Evolutionary conservation across 2,888 invertebrate species (phyloP).

Genomic region (Metellina segmentata): DNA sequence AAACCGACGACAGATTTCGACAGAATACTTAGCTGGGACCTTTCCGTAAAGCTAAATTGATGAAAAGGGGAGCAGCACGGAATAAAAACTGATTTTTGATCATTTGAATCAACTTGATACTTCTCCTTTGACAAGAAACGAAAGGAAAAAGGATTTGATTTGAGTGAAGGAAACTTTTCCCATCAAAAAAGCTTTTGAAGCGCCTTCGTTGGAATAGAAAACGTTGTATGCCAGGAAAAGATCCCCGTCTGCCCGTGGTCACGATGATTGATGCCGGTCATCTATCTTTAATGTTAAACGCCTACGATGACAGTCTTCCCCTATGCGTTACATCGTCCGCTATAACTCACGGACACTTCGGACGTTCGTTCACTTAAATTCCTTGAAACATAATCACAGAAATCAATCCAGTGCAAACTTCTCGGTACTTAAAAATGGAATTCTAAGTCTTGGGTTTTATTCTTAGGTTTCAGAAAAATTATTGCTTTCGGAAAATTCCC

Average conservation of each 20-base stretch:
- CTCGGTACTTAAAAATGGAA: not conserved
- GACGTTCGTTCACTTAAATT: not conserved
- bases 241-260: conserved; percentile 41
- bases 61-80: too few species aligned
- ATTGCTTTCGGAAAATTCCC: not conserved
- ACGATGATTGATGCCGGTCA: conserved; percentile 58
- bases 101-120: conserved; percentile 5
- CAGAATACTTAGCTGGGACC: too few species aligned
- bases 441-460: not conserved
- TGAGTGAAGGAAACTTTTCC: conserved; percentile 25
- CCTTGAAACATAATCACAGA: not conserved
- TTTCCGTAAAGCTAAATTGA: too few species aligned
- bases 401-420: too few species aligned
- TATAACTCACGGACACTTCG: not conserved
- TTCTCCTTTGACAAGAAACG: not conserved
- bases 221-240: conserved; percentile 27
- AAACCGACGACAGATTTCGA: too few species aligned
- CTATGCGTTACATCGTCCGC: conserved; percentile 26
- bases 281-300: conserved; percentile 69
- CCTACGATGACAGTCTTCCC: conserved; percentile 25
- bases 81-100: conserved; percentile 16
- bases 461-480: not conserved
- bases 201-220: conserved; percentile 16
- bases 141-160: conserved; percentile 9
- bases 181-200: conserved; percentile 37